Conservation (phyloP, 2,888 invertebrate species). For the Caenorhabditis plicata region DNA sequence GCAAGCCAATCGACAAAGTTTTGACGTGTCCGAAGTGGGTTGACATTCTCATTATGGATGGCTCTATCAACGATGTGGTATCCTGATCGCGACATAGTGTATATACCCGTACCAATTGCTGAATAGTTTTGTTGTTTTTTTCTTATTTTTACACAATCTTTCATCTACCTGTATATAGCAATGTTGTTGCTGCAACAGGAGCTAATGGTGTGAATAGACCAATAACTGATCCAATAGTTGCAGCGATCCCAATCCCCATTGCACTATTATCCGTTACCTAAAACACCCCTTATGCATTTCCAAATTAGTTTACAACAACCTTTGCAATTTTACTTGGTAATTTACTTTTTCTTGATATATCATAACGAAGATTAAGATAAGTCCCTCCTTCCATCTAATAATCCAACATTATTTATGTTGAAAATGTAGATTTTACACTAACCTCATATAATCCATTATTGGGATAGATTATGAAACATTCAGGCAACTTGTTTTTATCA, state of each 20-base stretch:
- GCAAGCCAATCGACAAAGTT: constrained; percentile 37
- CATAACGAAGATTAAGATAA: constrained; percentile 22
- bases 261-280: constrained; percentile 27
- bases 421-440: no score
- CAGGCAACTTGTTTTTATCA: constrained; percentile 29
- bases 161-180: constrained; percentile 20
- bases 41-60: constrained; percentile 34
- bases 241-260: constrained; percentile 34
- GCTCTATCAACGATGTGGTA: constrained; percentile 33
- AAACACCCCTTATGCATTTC: not conserved
- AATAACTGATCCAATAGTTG: constrained; percentile 30
- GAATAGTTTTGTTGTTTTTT: not conserved
- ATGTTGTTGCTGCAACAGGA: constrained; percentile 28
- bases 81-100: constrained; percentile 34
- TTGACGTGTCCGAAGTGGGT: constrained; percentile 29
- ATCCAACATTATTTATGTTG: not conserved
- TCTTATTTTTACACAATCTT: no score
- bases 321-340: constrained; percentile 33
- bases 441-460: constrained; percentile 29
- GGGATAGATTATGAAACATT: constrained; percentile 29
- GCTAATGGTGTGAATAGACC: constrained; percentile 34
- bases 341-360: constrained; percentile 24
- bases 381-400: constrained; percentile 26
- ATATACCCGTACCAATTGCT: constrained; percentile 32
- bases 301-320: not conserved